phyloP scores from a whole-genome alignment of 1,140 invertebrate species.

The Eriocheir sinensis region DNA sequence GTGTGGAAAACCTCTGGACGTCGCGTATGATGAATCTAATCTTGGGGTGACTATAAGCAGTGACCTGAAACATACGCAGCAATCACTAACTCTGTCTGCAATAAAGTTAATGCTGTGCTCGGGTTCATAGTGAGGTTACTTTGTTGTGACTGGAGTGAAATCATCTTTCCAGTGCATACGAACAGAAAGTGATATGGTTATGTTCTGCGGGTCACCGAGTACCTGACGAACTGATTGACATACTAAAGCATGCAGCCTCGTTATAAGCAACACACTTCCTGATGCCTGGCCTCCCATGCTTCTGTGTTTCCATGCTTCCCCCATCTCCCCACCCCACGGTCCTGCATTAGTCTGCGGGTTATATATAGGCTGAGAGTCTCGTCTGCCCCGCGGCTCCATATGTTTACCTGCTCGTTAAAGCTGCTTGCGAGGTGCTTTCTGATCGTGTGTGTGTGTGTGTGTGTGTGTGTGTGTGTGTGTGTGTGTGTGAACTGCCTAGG shows the following conservation, averaged over 20 bases:
- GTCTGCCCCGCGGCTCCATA: not conserved
- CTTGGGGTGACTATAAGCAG: too few relatives aligned
- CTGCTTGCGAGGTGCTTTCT: not conserved
- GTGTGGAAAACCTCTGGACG: too few relatives aligned
- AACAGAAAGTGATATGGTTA: too few relatives aligned
- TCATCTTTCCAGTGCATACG: too few relatives aligned
- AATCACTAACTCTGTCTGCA: too few relatives aligned
- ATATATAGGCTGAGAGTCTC: conserved; percentile 11
- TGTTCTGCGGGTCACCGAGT: not conserved
- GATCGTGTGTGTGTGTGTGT: conserved; percentile 42
- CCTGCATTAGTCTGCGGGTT: not conserved
- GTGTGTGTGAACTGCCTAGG: not conserved
- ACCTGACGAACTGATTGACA: not conserved
- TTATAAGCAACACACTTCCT: not conserved
- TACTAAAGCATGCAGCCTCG: not conserved
- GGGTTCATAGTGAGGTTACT: too few relatives aligned
- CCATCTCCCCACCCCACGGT: too few relatives aligned
- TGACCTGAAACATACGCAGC: too few relatives aligned
- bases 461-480: not conserved
- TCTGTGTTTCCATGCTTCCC: not conserved
- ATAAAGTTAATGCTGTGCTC: too few relatives aligned
- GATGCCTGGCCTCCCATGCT: too few relatives aligned
- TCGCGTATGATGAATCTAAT: too few relatives aligned
- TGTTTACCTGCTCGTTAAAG: conserved; percentile 18
- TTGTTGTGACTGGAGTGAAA: too few relatives aligned